These are phyloP conservation scores for Cheilosia vulpina DNA, from an alignment of 2,888 invertebrate genomes.

Conservation along the genomic window DNA sequence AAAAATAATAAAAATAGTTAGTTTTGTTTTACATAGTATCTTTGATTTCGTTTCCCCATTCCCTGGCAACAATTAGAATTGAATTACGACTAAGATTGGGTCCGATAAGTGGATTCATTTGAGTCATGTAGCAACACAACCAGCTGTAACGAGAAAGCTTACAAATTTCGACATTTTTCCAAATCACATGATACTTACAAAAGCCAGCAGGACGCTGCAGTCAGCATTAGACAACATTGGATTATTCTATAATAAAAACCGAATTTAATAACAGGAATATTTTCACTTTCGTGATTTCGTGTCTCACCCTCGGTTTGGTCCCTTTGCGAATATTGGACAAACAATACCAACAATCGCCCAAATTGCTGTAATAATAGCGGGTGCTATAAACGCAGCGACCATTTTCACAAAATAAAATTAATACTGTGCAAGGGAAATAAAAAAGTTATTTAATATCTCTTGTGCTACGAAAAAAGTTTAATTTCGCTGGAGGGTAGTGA, in stretches of 20 bases:
- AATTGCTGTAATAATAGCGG: slow-evolving; percentile 79
- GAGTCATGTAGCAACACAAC: slow-evolving; percentile 82
- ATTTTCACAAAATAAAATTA: slow-evolving; percentile 77
- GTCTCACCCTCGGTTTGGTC: slow-evolving; percentile 81
- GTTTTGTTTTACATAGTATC: slow-evolving; percentile 60
- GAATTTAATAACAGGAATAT: background rate
- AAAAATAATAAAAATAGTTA: slow-evolving; percentile 22
- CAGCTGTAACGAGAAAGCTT: slow-evolving; percentile 77
- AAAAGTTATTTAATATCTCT: slow-evolving; percentile 18
- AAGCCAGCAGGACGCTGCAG: slow-evolving; percentile 82
- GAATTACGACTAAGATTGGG: slow-evolving; percentile 81
- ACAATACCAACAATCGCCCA: slow-evolving; percentile 81
- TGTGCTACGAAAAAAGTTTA: slow-evolving; percentile 47
- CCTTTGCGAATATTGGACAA: slow-evolving; percentile 81
- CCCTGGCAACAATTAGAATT: slow-evolving; percentile 81
- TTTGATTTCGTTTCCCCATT: slow-evolving; percentile 81
- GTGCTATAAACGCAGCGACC: slow-evolving; percentile 80
- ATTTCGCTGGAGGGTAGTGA: slow-evolving; percentile 26
- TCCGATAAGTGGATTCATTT: slow-evolving; percentile 82
- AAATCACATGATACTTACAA: slow-evolving; percentile 79
- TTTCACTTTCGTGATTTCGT: slow-evolving; percentile 5
- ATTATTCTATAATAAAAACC: slow-evolving; percentile 78
- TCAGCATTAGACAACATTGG: slow-evolving; percentile 82
- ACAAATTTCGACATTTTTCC: background rate
- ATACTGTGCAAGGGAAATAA: slow-evolving; percentile 47